These are phyloP conservation scores for Otolemur crassicaudatus DNA, from an alignment of 2,797 vertebrate genomes.

Conservation along the genomic window DNA sequence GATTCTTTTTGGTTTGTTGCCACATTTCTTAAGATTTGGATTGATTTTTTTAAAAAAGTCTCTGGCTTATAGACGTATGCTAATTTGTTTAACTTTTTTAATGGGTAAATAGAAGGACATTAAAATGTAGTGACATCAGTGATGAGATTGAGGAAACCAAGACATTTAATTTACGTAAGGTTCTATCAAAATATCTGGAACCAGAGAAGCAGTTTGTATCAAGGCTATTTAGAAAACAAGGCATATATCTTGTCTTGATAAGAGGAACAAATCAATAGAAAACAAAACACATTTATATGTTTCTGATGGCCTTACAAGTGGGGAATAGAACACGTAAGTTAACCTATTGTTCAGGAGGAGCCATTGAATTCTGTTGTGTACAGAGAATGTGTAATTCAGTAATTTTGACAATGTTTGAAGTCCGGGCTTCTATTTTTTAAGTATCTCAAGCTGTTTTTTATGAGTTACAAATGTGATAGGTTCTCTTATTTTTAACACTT, in stretches of 20 bases:
- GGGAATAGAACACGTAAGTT: not conserved
- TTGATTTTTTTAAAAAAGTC: conserved; percentile 10
- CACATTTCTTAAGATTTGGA: conserved; percentile 43
- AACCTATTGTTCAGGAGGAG: conserved; percentile 30
- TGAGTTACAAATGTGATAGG: too few relatives aligned
- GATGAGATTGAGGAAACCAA: conserved; percentile 52
- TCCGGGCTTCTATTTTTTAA: conserved; percentile 74
- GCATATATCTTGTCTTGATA: conserved; percentile 66
- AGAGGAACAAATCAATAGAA: conserved; percentile 66
- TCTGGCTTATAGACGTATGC: conserved; percentile 14
- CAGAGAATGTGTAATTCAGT: conserved; percentile 42
- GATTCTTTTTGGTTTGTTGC: not conserved
- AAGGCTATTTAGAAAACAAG: conserved; percentile 55
- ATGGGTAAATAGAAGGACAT: conserved; percentile 52
- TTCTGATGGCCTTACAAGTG: conserved; percentile 47
- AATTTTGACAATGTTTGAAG: conserved; percentile 70
- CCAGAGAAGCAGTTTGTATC: conserved; percentile 56
- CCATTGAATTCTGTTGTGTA: not conserved
- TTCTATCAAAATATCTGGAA: conserved; percentile 65
- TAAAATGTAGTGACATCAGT: conserved; percentile 47
- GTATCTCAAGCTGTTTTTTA: not conserved
- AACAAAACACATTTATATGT: conserved; percentile 67
- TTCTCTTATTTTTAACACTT: too few relatives aligned
- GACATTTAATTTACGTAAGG: not conserved
- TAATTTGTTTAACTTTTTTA: conserved; percentile 68